Conservation (phyloP, 37 sponge, comb jelly and placozoan species). For the Chondrilla cf. caribensis region DNA sequence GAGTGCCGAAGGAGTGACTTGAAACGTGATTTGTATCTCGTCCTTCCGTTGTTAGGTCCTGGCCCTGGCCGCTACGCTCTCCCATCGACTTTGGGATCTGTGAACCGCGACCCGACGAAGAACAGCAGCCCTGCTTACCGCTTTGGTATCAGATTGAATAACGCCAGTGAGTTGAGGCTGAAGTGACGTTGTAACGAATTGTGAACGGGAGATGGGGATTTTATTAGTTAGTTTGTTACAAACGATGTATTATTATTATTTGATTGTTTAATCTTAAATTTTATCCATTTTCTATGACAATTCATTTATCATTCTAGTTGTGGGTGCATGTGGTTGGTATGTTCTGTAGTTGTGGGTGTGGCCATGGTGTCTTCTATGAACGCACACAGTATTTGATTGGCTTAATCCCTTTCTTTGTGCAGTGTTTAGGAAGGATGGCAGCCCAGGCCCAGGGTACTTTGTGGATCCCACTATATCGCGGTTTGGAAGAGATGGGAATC, state of each 20-base stretch:
- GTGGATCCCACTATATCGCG: slow-evolving; percentile 74
- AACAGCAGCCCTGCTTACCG: slow-evolving; percentile 78
- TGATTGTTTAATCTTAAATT: too few relatives aligned
- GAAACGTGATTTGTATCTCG: background rate
- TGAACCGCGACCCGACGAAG: slow-evolving; percentile 87
- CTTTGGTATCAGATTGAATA: slow-evolving; percentile 77
- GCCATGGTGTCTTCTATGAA: too few relatives aligned
- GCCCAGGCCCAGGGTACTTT: slow-evolving; percentile 94
- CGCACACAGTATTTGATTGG: too few relatives aligned
- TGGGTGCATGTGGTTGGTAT: too few relatives aligned
- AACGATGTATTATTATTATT: too few relatives aligned
- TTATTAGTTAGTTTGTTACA: too few relatives aligned
- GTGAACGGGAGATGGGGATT: background rate
- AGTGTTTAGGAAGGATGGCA: slow-evolving; percentile 90
- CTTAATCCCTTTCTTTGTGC: too few relatives aligned
- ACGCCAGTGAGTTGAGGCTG: slow-evolving; percentile 79
- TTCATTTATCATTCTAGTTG: too few relatives aligned
- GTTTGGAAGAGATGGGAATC: slow-evolving; percentile 88
- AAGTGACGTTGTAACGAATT: background rate
- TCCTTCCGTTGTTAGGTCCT: slow-evolving; percentile 58
- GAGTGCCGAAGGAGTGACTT: background rate
- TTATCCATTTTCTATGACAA: too few relatives aligned
- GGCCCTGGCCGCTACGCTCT: slow-evolving; percentile 91
- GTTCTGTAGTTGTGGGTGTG: too few relatives aligned
- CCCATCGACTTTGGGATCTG: slow-evolving; percentile 70